Percentiles rank a stretch among this genome's conserved stretches.
Evolutionary conservation across 2,113 vertebrate species (phyloP).

Genomic region (Thymallus thymallus): DNA sequence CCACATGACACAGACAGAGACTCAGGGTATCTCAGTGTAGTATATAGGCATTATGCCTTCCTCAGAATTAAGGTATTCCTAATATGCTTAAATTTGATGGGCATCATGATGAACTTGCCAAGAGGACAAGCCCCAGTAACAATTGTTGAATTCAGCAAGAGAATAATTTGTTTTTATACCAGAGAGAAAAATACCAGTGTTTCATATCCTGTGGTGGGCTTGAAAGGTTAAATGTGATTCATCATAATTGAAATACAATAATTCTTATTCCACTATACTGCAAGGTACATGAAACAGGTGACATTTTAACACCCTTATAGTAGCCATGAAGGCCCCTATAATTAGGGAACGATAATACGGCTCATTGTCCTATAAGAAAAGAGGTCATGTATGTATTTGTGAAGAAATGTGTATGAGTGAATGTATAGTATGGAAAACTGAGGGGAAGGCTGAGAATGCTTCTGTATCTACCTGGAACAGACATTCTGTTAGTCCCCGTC

Average conservation of each 20-base stretch:
- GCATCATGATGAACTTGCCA: too few relatives aligned
- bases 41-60: background rate
- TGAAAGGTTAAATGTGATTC: background rate
- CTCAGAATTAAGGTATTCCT: too few relatives aligned
- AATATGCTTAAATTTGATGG: too few relatives aligned
- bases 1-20: background rate
- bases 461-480: constrained; percentile 83
- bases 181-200: background rate
- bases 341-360: constrained; percentile 18
- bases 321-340: constrained; percentile 11
- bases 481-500: constrained; percentile 71
- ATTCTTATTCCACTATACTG: background rate
- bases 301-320: background rate
- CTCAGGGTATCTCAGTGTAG: background rate
- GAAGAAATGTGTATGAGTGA: too few relatives aligned
- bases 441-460: background rate
- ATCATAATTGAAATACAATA: background rate
- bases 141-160: background rate
- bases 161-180: background rate
- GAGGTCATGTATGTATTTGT: too few relatives aligned
- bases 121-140: background rate
- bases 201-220: background rate
- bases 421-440: too few relatives aligned
- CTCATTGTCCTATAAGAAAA: constrained; percentile 13
- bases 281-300: constrained; percentile 3